Evolutionary conservation across 2,113 vertebrate genomes (phyloP), one percentile per base, ranked within the genome.

Genomic region (Phylloscopus trochilus): DNA sequence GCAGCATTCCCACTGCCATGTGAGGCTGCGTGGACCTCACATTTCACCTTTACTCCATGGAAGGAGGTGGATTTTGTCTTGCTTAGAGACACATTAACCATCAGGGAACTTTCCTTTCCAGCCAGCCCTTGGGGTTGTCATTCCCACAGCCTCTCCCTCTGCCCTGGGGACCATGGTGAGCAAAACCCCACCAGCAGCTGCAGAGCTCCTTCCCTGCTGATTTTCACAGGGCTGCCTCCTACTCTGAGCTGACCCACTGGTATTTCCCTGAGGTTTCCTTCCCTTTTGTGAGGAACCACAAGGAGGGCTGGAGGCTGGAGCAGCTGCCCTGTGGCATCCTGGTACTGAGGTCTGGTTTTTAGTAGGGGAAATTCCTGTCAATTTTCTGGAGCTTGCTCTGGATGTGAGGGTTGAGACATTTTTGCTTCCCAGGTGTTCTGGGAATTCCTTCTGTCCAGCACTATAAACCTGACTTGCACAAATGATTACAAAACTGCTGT

Each of bases 381-480:
- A 53, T 68, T 84, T 81, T 81, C 52, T 83, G 51, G 31, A 90
- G 37, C 41, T 87, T 1, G 0, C 44, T 72, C 26, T n/a, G 9
- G 73, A 37, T 2, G 2, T 6, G 3, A 75, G 16, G 4, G 22
- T 56, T 60, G 63, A 75, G 56, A 60, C 6, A 1, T 33, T 92
- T 85, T 82, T 83, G 21, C 69, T 90, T 75, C 73, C 64, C 16
- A 37, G 80, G 59, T 74, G 37, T 46, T 66, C 23, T 92, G 93
- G 69, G 80, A 90, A 31, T 83, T 93, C 19, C 28, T 92, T 4
- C 69, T 66, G 80, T 84, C 80, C 77, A 68, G 87, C 60, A 22
- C n/a, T 59, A 22, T 86, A 87, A 81, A 49, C 33, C 83, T 92
- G 90, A 92, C 79, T 92, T 87, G 90, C 80, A 94, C 80, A 90